phyloP scores from a whole-genome alignment of 2,797 vertebrate genomes.

The Tinamus major region DNA sequence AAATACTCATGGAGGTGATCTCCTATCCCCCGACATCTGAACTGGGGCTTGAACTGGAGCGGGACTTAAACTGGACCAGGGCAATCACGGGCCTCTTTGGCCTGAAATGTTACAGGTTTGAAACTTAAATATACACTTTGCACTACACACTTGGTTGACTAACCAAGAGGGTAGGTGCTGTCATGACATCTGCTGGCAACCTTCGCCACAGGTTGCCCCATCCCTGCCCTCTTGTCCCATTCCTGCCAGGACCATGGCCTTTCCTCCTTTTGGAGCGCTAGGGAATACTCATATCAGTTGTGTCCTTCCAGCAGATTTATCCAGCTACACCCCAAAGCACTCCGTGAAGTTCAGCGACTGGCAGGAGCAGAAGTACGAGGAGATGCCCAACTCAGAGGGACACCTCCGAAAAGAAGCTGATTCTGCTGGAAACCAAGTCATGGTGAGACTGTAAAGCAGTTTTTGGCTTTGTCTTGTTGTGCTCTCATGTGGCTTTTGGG shows the following conservation, averaged over 20 bases:
- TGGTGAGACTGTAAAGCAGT: slow-evolving; percentile 82
- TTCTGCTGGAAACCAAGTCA: slow-evolving; percentile 80
- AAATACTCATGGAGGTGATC: neutral
- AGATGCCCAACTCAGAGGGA: slow-evolving; percentile 58
- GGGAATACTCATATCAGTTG: neutral
- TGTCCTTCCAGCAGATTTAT: slow-evolving; percentile 83
- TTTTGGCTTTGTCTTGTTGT: neutral
- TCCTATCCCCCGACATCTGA: neutral
- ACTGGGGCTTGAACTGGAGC: neutral
- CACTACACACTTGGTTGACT: neutral
- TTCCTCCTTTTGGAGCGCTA: neutral
- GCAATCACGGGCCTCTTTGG: neutral
- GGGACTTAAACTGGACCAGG: neutral
- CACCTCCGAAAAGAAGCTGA: slow-evolving; percentile 61
- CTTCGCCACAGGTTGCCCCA: too few species aligned
- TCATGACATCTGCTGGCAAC: too few species aligned
- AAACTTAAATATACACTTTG: neutral
- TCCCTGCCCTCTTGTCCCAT: neutral
- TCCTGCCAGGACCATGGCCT: neutral
- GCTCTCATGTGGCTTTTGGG: neutral
- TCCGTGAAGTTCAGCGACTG: slow-evolving; percentile 89
- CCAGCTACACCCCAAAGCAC: slow-evolving; percentile 93
- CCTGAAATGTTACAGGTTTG: neutral
- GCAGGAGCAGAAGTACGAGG: slow-evolving; percentile 89
- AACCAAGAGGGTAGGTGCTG: neutral